phyloP scores from a whole-genome alignment of 2,888 invertebrate species.

The Podotricha telesiphe region DNA sequence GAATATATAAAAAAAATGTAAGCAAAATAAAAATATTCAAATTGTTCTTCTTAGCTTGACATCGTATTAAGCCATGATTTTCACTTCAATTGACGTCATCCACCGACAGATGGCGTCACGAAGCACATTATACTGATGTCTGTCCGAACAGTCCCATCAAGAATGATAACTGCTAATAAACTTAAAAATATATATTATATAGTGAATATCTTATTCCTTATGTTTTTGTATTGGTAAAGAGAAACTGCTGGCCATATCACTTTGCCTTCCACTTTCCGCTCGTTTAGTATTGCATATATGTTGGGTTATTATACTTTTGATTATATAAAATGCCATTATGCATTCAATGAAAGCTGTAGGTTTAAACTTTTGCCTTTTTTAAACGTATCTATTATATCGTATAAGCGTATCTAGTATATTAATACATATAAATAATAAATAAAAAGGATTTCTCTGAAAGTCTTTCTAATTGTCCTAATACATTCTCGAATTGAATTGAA shows the following conservation, averaged over 20 bases:
- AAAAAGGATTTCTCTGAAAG: too few species aligned
- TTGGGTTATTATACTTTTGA: neutral
- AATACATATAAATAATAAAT: too few species aligned
- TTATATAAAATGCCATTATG: too few species aligned
- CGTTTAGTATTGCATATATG: too few species aligned
- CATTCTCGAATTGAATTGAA: too few species aligned
- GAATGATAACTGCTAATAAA: neutral
- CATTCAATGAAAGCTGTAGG: too few species aligned
- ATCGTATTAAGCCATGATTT: constrained; percentile 6
- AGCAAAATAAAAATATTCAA: neutral
- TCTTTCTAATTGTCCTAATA: too few species aligned
- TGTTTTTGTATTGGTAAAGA: neutral
- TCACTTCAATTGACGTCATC: constrained; percentile 1
- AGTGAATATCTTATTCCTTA: neutral
- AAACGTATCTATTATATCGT: too few species aligned
- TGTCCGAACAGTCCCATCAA: neutral
- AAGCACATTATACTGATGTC: neutral
- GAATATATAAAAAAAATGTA: neutral
- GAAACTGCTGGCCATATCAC: neutral
- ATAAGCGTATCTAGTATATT: too few species aligned
- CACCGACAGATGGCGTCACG: constrained; percentile 41
- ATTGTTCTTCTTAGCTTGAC: neutral
- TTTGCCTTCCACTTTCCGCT: neutral
- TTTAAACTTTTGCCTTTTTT: too few species aligned
- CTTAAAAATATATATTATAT: neutral